Conservation (phyloP, 2,797 vertebrate genomes). For the Ambastaia sidthimunki region DNA sequence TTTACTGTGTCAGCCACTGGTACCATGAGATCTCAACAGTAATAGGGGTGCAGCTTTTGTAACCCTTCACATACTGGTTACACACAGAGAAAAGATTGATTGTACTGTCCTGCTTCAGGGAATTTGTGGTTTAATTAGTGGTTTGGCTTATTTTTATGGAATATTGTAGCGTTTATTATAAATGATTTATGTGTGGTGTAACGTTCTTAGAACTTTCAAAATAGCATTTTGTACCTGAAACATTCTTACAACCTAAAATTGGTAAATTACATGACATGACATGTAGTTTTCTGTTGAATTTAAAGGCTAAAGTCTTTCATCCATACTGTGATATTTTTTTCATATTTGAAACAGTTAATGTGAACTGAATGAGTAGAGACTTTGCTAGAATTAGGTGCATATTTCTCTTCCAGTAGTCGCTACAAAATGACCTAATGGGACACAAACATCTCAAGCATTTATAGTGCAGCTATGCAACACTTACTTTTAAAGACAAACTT, state of each 20-base stretch:
- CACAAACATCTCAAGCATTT: slow-evolving; percentile 20
- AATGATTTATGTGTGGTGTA: slow-evolving; percentile 37
- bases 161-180: slow-evolving; percentile 25
- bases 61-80: slow-evolving; percentile 25
- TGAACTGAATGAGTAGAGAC: not conserved
- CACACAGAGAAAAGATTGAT: not conserved
- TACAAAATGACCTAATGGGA: slow-evolving; percentile 7
- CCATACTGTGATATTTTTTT: not conserved
- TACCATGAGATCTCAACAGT: slow-evolving; percentile 28
- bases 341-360: not conserved
- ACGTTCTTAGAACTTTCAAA: not conserved
- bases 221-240: too few relatives aligned
- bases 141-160: too few relatives aligned
- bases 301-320: not conserved
- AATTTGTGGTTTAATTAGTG: slow-evolving; percentile 46
- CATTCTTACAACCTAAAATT: too few relatives aligned
- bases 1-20: not conserved
- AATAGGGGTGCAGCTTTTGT: slow-evolving; percentile 24
- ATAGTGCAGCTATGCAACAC: slow-evolving; percentile 27
- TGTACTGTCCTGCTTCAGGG: slow-evolving; percentile 14
- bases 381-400: not conserved
- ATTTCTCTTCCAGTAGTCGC: not conserved
- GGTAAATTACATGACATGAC: too few relatives aligned
- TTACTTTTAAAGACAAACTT: slow-evolving; percentile 15
- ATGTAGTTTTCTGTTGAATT: too few relatives aligned